phyloP scores from a whole-genome alignment of 2,888 invertebrate species.

The Volucella inflata region DNA sequence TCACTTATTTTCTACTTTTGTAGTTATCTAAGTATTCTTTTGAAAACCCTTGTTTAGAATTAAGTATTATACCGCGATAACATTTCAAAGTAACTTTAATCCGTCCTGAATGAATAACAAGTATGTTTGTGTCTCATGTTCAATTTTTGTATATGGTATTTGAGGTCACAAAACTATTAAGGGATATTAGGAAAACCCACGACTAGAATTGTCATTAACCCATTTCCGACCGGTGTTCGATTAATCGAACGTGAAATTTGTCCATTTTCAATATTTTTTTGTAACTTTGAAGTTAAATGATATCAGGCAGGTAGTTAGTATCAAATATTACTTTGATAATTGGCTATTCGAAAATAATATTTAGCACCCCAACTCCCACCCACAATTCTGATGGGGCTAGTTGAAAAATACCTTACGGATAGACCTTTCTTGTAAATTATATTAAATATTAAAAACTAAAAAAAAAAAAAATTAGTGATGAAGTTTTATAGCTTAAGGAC shows the following conservation, averaged over 20 bases:
- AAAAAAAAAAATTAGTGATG: background rate
- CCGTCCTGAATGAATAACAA: too few relatives aligned
- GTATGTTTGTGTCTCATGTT: too few relatives aligned
- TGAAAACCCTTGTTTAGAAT: too few relatives aligned
- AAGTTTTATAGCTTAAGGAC: too few relatives aligned
- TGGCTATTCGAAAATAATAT: background rate
- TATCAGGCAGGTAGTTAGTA: background rate
- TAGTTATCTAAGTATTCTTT: too few relatives aligned
- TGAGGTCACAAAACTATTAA: too few relatives aligned
- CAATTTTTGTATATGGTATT: too few relatives aligned
- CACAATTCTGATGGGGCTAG: background rate
- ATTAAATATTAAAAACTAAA: background rate
- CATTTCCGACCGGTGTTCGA: constrained; percentile 2
- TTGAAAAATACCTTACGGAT: background rate
- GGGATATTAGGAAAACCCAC: too few relatives aligned
- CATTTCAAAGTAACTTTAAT: too few relatives aligned
- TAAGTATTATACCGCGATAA: too few relatives aligned
- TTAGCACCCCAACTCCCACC: background rate
- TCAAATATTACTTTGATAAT: too few relatives aligned
- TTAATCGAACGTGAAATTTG: background rate
- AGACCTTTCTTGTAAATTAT: background rate
- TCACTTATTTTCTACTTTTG: too few relatives aligned
- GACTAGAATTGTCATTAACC: background rate
- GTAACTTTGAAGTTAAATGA: background rate
- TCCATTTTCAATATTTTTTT: background rate